Evolutionary conservation across 1,140 invertebrate genomes (phyloP).

Genomic region (Drosophila subobscura): DNA sequence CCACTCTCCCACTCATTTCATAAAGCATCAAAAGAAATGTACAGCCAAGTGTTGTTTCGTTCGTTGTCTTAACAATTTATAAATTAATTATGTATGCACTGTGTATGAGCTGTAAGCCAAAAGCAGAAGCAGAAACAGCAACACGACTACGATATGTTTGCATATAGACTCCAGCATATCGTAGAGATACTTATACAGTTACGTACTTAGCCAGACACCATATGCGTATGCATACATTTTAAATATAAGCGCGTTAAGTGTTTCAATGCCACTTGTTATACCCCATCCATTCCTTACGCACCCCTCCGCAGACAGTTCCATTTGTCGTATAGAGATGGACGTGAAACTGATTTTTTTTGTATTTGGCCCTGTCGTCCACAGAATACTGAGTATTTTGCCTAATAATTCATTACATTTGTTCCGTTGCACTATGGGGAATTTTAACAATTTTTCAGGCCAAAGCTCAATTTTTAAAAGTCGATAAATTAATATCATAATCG

Average conservation of each 20-base stretch:
- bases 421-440: not conserved
- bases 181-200: slow-evolving; percentile 30
- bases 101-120: slow-evolving; percentile 45
- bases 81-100: slow-evolving; percentile 71
- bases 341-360: slow-evolving; percentile 43
- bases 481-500: no score
- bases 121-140: slow-evolving; percentile 31
- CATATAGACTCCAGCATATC: slow-evolving; percentile 15
- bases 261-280: slow-evolving; percentile 49
- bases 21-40: slow-evolving; percentile 63
- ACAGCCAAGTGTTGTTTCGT: slow-evolving; percentile 44
- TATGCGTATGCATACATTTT: slow-evolving; percentile 64
- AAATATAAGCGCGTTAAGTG: slow-evolving; percentile 62
- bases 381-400: slow-evolving; percentile 42
- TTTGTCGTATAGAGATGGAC: slow-evolving; percentile 43
- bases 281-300: not conserved
- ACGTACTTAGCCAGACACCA: slow-evolving; percentile 58
- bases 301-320: not conserved
- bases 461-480: no score
- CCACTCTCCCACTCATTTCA: slow-evolving; percentile 34
- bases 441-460: slow-evolving; percentile 2
- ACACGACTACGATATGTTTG: slow-evolving; percentile 7
- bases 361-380: slow-evolving; percentile 25
- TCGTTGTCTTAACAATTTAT: slow-evolving; percentile 69
- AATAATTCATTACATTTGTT: slow-evolving; percentile 38